phyloP scores from a whole-genome alignment of 2,797 vertebrate genomes.

The Sphenopsis melanotis region DNA sequence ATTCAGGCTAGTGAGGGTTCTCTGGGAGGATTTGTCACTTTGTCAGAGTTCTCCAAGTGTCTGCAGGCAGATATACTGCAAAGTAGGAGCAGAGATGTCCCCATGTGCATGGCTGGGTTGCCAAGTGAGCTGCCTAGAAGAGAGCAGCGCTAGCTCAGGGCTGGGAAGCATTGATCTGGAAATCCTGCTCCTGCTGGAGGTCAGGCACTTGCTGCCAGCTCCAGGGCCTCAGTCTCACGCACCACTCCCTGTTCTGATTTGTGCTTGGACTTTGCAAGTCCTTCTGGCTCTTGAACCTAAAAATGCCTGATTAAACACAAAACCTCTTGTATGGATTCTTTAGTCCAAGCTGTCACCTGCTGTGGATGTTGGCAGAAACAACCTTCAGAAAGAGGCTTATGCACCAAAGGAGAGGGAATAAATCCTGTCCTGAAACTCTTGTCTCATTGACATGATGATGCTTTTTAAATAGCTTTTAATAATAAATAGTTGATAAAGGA shows the following conservation, averaged over 20 bases:
- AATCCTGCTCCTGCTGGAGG: background rate
- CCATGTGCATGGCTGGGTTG: rapidly evolving
- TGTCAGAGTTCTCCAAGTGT: background rate
- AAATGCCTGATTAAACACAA: background rate
- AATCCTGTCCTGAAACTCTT: background rate
- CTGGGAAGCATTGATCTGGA: background rate
- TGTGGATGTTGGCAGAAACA: background rate
- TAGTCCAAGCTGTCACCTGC: background rate
- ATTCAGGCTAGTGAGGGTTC: background rate
- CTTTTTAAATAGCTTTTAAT: background rate
- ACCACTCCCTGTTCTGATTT: background rate
- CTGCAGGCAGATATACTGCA: background rate
- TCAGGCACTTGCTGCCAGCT: background rate
- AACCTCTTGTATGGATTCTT: background rate
- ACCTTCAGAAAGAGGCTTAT: background rate
- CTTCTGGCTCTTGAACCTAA: background rate
- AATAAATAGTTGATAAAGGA: background rate
- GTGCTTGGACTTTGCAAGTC: background rate
- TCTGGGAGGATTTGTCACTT: background rate
- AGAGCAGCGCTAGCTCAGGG: background rate
- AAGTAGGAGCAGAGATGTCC: background rate
- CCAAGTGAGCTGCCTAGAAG: background rate
- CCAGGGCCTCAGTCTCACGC: rapidly evolving
- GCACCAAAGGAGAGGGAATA: background rate
- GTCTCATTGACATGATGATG: background rate